phyloP scores from a whole-genome alignment of 2,797 vertebrate genomes.

The Pelobates cultripes region DNA sequence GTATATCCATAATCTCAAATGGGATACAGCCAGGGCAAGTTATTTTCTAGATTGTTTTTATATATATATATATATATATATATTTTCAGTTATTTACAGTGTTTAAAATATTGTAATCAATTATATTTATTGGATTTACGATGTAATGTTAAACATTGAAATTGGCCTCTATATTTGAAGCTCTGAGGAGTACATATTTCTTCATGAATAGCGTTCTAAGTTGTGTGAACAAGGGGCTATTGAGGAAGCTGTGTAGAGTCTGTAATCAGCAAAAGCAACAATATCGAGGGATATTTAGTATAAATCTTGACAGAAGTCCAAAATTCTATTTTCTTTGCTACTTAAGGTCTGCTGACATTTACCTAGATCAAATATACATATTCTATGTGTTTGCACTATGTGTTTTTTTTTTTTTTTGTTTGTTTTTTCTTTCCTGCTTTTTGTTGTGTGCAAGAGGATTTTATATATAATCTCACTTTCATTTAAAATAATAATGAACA shows the following conservation, averaged over 20 bases:
- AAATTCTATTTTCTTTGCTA: conserved; percentile 51
- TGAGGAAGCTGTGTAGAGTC: conserved; percentile 29
- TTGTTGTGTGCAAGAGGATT: background rate
- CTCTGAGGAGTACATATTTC: conserved; percentile 1
- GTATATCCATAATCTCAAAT: conserved; percentile 17
- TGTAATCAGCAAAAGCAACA: conserved; percentile 50
- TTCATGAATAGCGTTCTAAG: conserved; percentile 14
- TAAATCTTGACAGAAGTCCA: conserved; percentile 50
- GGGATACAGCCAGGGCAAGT: background rate
- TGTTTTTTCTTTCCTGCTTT: background rate
- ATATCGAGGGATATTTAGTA: conserved; percentile 51
- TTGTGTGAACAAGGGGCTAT: conserved; percentile 45
- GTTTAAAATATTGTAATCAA: background rate
- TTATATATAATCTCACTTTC: no score
- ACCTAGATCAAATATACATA: conserved; percentile 1
- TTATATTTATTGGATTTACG: conserved; percentile 16
- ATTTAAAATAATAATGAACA: no score
- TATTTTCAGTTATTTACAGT: conserved; percentile 12
- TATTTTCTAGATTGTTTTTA: background rate
- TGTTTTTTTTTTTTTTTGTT: background rate
- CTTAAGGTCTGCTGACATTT: conserved; percentile 29
- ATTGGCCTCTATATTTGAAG: background rate
- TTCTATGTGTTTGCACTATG: background rate
- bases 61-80: conserved; percentile 6
- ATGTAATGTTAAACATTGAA: conserved; percentile 27